Conservation (phyloP, 2,113 vertebrate genomes). For the Pelusios castaneus region DNA sequence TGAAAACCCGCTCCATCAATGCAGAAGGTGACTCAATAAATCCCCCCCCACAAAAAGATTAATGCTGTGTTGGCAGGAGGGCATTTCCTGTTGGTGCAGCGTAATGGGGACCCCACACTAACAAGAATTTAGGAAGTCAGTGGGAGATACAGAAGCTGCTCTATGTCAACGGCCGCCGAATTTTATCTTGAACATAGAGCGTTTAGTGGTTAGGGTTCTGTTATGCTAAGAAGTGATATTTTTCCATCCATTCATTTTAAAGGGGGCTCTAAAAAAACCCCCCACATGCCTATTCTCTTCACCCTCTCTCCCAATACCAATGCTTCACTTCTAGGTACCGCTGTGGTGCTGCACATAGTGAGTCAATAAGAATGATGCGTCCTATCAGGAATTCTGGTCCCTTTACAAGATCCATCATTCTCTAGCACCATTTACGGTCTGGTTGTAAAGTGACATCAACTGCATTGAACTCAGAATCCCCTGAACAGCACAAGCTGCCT, state of each 20-base stretch:
- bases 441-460: not conserved
- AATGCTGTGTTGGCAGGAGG: no score
- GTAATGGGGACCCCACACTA: no score
- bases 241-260: slow-evolving; percentile 16
- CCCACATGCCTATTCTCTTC: not conserved
- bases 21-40: no score
- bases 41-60: no score
- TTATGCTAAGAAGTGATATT: slow-evolving; percentile 17
- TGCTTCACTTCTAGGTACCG: not conserved
- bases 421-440: not conserved
- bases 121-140: no score
- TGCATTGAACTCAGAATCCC: not conserved
- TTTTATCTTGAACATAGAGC: no score
- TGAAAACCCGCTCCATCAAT: no score
- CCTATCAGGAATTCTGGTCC: not conserved
- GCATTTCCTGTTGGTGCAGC: no score
- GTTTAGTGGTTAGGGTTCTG: not conserved
- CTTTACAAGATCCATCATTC: not conserved
- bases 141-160: no score
- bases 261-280: not conserved
- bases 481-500: not conserved
- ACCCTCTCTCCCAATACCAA: not conserved
- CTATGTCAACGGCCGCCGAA: no score
- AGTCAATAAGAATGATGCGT: slow-evolving; percentile 40
- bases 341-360: slow-evolving; percentile 15